Conservation (phyloP, 2,888 invertebrate genomes). For the Drosophila anceps region DNA sequence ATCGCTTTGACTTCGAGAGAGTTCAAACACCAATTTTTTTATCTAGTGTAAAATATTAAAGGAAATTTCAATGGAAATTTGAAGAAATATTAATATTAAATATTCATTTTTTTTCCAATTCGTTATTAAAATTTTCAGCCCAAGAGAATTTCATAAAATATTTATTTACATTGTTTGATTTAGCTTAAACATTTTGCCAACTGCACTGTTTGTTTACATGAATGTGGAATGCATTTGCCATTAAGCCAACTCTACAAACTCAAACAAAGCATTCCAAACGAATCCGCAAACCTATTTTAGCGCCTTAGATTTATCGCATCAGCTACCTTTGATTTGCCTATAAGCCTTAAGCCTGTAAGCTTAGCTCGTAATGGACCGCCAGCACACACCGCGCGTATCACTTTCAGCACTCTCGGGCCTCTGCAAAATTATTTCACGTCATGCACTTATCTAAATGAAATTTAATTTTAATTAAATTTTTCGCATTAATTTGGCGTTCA, state of each 20-base stretch:
- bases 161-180: neutral
- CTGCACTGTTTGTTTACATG: neutral
- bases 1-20: neutral
- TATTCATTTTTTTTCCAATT: no score
- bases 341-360: no score
- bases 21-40: neutral
- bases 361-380: slow-evolving; percentile 48
- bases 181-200: slow-evolving; percentile 7
- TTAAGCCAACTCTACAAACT: slow-evolving; percentile 8
- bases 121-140: neutral
- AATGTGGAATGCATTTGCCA: slow-evolving; percentile 28
- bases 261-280: neutral
- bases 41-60: neutral
- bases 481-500: slow-evolving; percentile 52
- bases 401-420: neutral
- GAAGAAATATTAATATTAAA: neutral
- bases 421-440: slow-evolving; percentile 38
- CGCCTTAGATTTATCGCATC: slow-evolving; percentile 44
- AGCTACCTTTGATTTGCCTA: slow-evolving; percentile 40
- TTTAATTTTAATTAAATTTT: slow-evolving; percentile 70
- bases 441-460: slow-evolving; percentile 67
- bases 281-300: slow-evolving; percentile 16
- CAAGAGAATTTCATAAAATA: neutral
- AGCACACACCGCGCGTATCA: neutral
- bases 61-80: neutral